phyloP scores from a whole-genome alignment of 2,797 vertebrate species.

The Ibycter americanus region DNA sequence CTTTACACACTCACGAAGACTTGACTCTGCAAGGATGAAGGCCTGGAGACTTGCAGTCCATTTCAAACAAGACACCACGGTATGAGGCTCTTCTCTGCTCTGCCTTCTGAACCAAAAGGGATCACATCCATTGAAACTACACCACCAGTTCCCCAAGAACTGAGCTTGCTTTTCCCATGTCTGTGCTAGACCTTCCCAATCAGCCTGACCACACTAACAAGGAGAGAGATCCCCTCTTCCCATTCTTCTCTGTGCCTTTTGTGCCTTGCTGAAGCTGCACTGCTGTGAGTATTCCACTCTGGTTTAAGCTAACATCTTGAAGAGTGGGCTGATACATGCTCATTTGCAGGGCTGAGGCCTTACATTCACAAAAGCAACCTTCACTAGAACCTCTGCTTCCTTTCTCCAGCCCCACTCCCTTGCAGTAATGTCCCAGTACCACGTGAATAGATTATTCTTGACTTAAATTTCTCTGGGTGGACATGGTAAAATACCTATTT shows the following conservation, averaged over 20 bases:
- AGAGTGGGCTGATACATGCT: neutral
- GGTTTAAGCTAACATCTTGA: neutral
- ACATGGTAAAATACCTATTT: neutral
- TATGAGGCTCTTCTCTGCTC: neutral
- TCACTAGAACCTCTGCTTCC: neutral
- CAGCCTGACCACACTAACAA: neutral
- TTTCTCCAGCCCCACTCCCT: neutral
- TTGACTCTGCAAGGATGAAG: neutral
- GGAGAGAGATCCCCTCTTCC: neutral
- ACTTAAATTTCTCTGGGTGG: neutral
- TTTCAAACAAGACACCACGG: neutral
- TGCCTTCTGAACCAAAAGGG: neutral
- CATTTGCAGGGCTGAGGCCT: neutral
- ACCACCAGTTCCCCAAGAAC: neutral
- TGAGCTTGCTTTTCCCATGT: neutral
- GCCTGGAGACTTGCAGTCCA: neutral
- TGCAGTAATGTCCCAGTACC: neutral
- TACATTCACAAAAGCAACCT: neutral
- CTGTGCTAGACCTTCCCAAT: neutral
- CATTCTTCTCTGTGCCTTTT: neutral
- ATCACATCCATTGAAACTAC: neutral
- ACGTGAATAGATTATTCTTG: neutral
- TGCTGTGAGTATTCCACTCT: neutral
- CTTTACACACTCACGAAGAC: neutral
- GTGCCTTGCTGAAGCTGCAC: neutral